Evolutionary conservation across 2,888 invertebrate genomes (phyloP).

Genomic region (Aleiodes leptofemur): DNA sequence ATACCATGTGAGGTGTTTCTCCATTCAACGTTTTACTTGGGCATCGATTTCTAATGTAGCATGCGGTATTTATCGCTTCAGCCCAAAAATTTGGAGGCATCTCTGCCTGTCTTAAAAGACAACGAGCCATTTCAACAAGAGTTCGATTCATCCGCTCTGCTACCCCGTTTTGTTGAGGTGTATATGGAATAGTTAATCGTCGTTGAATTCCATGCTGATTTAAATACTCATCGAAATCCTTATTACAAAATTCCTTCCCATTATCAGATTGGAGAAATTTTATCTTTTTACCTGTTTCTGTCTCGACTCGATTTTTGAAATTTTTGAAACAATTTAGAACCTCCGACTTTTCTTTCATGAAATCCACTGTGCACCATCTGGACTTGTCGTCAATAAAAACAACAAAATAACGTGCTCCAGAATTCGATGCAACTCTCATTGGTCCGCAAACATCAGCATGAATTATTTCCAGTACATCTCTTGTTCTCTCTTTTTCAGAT

Average conservation of each 20-base stretch:
- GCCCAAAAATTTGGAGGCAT: constrained; percentile 47
- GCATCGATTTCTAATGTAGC: constrained; percentile 59
- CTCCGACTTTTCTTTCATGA: no score
- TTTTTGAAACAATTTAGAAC: no score
- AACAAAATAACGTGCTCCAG: neutral
- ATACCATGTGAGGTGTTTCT: constrained; percentile 50
- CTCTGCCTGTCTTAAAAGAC: constrained; percentile 57
- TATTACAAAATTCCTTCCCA: neutral
- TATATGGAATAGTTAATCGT: constrained; percentile 53
- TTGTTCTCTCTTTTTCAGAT: neutral
- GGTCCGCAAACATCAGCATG: neutral
- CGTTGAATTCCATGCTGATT: neutral
- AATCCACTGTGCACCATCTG: neutral
- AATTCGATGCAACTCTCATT: neutral
- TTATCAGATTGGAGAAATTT: neutral
- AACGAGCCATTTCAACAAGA: constrained; percentile 58
- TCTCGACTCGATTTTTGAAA: no score
- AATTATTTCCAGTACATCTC: neutral
- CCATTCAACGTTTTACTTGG: constrained; percentile 50
- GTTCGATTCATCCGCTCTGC: constrained; percentile 62
- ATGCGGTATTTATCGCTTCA: constrained; percentile 60
- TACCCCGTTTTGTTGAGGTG: constrained; percentile 61
- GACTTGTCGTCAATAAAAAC: neutral
- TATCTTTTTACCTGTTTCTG: neutral
- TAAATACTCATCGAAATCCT: neutral